Percentiles rank a stretch among this genome's conserved stretches.
These are phyloP conservation scores for Drosophila suboccidentalis DNA, from an alignment of 2,888 invertebrate genomes.

Conservation along the genomic window DNA sequence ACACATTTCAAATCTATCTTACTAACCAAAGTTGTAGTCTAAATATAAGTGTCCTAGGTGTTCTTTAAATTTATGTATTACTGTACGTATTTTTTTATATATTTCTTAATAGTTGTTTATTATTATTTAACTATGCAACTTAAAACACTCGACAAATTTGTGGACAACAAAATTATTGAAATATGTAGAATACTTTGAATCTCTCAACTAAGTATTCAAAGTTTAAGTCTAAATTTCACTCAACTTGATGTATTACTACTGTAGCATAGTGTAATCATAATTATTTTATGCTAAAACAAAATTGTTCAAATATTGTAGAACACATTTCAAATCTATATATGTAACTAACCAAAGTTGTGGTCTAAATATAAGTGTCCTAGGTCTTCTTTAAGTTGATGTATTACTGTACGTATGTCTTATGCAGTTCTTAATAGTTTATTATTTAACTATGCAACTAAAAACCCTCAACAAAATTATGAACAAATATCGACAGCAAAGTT, in stretches of 20 bases:
- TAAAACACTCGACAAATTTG: slow-evolving; percentile 3
- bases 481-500: neutral
- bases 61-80: neutral
- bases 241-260: too few relatives aligned
- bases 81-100: too few relatives aligned
- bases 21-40: neutral
- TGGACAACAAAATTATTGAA: slow-evolving; percentile 7
- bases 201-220: neutral
- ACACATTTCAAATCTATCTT: too few relatives aligned
- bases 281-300: too few relatives aligned
- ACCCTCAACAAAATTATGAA: neutral
- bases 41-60: neutral
- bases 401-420: slow-evolving; percentile 26
- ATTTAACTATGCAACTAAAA: slow-evolving; percentile 8
- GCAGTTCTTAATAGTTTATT: slow-evolving; percentile 59
- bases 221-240: too few relatives aligned
- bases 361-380: too few relatives aligned
- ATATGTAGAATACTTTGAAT: neutral
- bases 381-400: too few relatives aligned
- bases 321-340: too few relatives aligned
- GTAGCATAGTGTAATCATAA: too few relatives aligned
- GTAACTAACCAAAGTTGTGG: too few relatives aligned
- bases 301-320: too few relatives aligned
- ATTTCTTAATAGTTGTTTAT: too few relatives aligned
- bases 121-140: slow-evolving; percentile 4